phyloP scores from a whole-genome alignment of 1,140 invertebrate genomes.

The Drosophila sp. region DNA sequence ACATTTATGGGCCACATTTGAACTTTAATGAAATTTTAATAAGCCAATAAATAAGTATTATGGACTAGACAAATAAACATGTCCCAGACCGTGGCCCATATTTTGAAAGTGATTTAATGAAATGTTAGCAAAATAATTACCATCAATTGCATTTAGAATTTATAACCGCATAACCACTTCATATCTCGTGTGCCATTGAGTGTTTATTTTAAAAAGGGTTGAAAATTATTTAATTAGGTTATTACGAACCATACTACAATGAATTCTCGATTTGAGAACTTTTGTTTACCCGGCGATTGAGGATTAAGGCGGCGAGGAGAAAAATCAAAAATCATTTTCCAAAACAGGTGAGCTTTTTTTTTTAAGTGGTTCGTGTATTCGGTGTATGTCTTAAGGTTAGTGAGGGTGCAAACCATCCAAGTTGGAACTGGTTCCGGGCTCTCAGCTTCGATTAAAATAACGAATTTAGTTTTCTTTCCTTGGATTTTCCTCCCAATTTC shows the following conservation, averaged over 20 bases:
- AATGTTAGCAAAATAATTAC: slow-evolving; percentile 12
- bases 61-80: background rate
- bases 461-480: too few species aligned
- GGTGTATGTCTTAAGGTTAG: background rate
- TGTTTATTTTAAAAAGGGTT: background rate
- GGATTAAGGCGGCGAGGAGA: too few species aligned
- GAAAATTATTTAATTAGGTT: background rate
- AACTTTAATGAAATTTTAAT: slow-evolving; percentile 39
- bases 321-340: too few species aligned
- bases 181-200: background rate
- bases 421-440: too few species aligned
- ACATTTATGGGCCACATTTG: slow-evolving; percentile 26
- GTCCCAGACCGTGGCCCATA: background rate
- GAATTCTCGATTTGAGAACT: too few species aligned
- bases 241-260: background rate
- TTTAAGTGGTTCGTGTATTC: background rate
- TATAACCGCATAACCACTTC: background rate
- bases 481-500: too few species aligned
- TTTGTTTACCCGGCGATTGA: too few species aligned
- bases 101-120: slow-evolving; percentile 12
- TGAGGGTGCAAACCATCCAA: background rate
- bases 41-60: background rate
- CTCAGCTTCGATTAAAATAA: too few species aligned
- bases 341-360: background rate
- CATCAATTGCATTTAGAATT: background rate